Evolutionary conservation across 2,888 invertebrate species (phyloP).

Genomic region (Calliphora vomitoria): DNA sequence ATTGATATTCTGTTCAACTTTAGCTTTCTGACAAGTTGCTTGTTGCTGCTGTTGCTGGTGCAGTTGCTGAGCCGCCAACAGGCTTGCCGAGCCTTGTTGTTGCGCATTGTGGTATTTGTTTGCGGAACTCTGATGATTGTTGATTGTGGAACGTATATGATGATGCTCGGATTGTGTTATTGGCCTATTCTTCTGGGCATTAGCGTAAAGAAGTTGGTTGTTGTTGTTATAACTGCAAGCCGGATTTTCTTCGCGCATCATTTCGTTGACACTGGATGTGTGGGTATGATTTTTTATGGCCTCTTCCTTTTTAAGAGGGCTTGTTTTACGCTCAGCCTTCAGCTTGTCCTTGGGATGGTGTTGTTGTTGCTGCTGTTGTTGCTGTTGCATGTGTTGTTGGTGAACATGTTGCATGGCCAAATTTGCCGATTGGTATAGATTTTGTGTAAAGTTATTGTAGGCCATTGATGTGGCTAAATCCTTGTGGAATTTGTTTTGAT

Average conservation of each 20-base stretch:
- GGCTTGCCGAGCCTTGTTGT: constrained; percentile 48
- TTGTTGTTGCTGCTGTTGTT: constrained; percentile 72
- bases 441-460: constrained; percentile 83
- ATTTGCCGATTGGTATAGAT: constrained; percentile 83
- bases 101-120: constrained; percentile 67
- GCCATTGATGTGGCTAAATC: constrained; percentile 84
- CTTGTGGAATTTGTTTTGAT: constrained; percentile 86
- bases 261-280: constrained; percentile 49
- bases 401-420: constrained; percentile 83
- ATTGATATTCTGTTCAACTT: constrained; percentile 66
- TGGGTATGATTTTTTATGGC: constrained; percentile 70
- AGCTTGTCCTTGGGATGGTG: constrained; percentile 81
- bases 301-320: constrained; percentile 82
- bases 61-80: constrained; percentile 63
- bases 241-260: constrained; percentile 59
- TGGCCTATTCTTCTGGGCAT: constrained; percentile 63
- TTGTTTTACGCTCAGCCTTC: constrained; percentile 80
- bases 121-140: constrained; percentile 53
- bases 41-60: constrained; percentile 74
- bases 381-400: constrained; percentile 81
- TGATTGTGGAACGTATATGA: constrained; percentile 66
- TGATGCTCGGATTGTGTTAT: constrained; percentile 61
- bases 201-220: constrained; percentile 59
- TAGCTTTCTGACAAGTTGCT: constrained; percentile 77
- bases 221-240: constrained; percentile 59